Evolutionary conservation across 2,797 vertebrate species (phyloP), one percentile per base, ranked within the genome.

Genomic region (Hoplostethus atlanticus): DNA sequence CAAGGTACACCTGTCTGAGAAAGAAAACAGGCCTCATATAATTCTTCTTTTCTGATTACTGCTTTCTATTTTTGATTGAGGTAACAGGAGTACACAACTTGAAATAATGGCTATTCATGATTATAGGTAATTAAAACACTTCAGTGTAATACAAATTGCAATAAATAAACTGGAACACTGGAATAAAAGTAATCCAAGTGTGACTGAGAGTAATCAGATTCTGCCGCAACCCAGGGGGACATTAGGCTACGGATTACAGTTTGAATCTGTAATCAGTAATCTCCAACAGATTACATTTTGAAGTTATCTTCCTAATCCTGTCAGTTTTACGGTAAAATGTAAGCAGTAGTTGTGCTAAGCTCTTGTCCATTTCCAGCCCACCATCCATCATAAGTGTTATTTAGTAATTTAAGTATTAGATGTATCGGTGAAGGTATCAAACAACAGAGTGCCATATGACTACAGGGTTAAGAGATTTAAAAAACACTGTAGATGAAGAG

Each of bases 61-160:
- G 60, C 70, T 50, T 79, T 68, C 42, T 38, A 53, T 51, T 64
- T 55, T 51, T 8, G 52, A 7, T 15, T 65, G 50, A 70, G 28
- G 42, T 48, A 60, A 21, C 31, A 53, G 40, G 12, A 54, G 31
- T 30, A 40, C 38, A 60, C 17, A 44, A 28, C 57, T 31, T 47
- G 25, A 47, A 40, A 52, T 52, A 50, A 64, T 21, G 16, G 40
- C 11, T 56, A 30, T n/a, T 31, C 40, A 16, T 55, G 21, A 51
- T 48, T 64, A 21, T 36, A 34, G 6, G 46, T 54, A 54, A 5
- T 30, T 40, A 21, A 54, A 72, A 15, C 30, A 30, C 15, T n/a
- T 46, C 21, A 58, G 13, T 69, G 47, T 42, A 28, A 6, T 34
- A 16, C 25, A 5, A 15, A 56, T 15, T 56, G 15, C 16, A 56